A percentile compares a stretch with the other conserved stretches of the same genome.
Evolutionary conservation across 2,113 vertebrate genomes (phyloP).

Genomic region (Copsychus sechellarum): DNA sequence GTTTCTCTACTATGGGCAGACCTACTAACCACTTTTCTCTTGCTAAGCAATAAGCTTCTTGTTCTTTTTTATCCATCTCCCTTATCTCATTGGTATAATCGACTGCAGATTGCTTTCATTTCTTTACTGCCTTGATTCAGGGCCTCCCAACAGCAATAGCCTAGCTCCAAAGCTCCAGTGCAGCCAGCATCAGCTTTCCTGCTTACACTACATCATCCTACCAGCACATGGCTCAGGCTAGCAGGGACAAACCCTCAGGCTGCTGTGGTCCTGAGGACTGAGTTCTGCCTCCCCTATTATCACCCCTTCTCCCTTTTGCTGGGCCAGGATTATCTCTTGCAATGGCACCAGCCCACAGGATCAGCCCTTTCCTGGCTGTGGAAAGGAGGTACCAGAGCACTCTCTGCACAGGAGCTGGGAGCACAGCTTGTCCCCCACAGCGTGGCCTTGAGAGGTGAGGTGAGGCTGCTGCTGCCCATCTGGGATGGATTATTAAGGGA

Average conservation of each 20-base stretch:
- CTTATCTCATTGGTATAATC: neutral
- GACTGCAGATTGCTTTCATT: neutral
- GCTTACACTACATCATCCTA: neutral
- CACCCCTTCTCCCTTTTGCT: neutral
- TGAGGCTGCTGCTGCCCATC: neutral
- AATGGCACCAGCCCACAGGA: neutral
- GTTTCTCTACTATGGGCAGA: neutral
- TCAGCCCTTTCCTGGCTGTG: too few species aligned
- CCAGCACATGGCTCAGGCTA: neutral
- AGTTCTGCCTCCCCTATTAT: neutral
- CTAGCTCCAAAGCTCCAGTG: neutral
- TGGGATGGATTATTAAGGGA: neutral
- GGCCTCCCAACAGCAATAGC: neutral
- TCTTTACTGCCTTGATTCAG: neutral
- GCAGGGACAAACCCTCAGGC: neutral
- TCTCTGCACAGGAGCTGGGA: neutral
- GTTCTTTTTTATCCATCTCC: neutral
- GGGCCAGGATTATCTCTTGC: neutral
- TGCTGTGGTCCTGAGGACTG: neutral
- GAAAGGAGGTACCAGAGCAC: neutral
- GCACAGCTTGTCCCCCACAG: neutral
- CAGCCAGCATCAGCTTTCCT: neutral
- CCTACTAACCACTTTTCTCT: neutral
- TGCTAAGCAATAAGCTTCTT: neutral
- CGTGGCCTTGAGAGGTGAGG: neutral